These are phyloP conservation scores for Drosophila repleta DNA, from an alignment of 1,140 invertebrate genomes.

Conservation along the genomic window DNA sequence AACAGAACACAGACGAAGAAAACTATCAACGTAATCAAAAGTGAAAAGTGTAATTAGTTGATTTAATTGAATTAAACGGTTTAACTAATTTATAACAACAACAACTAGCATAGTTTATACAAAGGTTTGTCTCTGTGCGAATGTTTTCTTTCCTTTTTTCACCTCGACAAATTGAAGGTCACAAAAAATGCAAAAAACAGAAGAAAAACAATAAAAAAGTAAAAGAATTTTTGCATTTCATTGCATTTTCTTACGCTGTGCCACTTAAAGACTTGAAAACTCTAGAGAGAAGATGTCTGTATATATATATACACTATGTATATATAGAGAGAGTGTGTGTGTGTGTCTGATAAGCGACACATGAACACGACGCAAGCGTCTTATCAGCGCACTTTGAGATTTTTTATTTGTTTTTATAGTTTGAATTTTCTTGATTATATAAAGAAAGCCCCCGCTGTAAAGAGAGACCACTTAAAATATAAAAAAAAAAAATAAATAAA, in stretches of 20 bases:
- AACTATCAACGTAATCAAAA: not conserved
- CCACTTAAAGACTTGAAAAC: slow-evolving; percentile 15
- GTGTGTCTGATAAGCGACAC: slow-evolving; percentile 16
- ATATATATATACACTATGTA: not conserved
- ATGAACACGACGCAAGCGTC: slow-evolving; percentile 2
- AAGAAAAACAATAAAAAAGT: not conserved
- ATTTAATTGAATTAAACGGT: slow-evolving; percentile 18
- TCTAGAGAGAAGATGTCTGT: not conserved
- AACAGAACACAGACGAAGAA: not conserved
- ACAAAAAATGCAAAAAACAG: not conserved
- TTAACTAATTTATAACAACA: not conserved
- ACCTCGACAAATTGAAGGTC: slow-evolving; percentile 40
- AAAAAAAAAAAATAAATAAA: not conserved
- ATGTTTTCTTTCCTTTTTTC: slow-evolving; percentile 11
- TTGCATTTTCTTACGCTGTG: slow-evolving; percentile 18
- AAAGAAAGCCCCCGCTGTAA: slow-evolving; percentile 10
- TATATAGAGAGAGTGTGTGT: not conserved
- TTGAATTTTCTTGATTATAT: slow-evolving; percentile 26
- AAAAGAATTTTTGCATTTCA: slow-evolving; percentile 19
- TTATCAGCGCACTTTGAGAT: slow-evolving; percentile 37
- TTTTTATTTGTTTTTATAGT: slow-evolving; percentile 22
- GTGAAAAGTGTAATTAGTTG: slow-evolving; percentile 36
- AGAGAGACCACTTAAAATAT: not conserved
- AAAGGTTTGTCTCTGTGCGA: slow-evolving; percentile 36
- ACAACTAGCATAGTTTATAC: not conserved